Evolutionary conservation across 2,797 vertebrate species (phyloP).

Genomic region (Diglossa cyanea): DNA sequence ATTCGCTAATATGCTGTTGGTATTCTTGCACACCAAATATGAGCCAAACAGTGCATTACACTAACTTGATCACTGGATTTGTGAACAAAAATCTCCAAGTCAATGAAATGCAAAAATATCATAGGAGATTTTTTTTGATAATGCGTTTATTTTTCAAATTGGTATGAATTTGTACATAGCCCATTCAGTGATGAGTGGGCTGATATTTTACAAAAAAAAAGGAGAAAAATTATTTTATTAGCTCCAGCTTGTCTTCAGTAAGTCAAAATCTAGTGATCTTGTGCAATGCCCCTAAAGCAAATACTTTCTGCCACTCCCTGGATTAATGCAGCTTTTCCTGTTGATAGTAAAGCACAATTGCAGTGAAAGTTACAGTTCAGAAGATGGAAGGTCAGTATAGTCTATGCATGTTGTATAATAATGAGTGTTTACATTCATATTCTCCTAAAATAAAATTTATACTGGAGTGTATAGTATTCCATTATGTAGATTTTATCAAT

Average conservation of each 20-base stretch:
- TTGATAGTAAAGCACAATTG: constrained; percentile 73
- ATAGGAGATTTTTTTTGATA: background rate
- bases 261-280: constrained; percentile 29
- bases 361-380: constrained; percentile 53
- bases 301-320: constrained; percentile 51
- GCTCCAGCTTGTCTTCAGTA: constrained; percentile 43
- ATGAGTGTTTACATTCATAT: constrained; percentile 80
- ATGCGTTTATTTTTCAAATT: background rate
- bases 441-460: constrained; percentile 71
- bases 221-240: background rate
- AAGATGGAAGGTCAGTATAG: constrained; percentile 74
- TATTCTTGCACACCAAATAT: constrained; percentile 73
- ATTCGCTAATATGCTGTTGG: constrained; percentile 62
- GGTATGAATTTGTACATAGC: background rate
- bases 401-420: constrained; percentile 82
- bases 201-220: background rate
- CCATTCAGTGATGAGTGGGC: background rate
- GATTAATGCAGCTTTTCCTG: constrained; percentile 64
- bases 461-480: constrained; percentile 75
- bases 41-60: constrained; percentile 74
- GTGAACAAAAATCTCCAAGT: constrained; percentile 15
- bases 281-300: constrained; percentile 60
- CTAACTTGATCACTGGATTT: constrained; percentile 64
- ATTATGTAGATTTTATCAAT: constrained; percentile 76
- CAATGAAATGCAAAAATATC: background rate